These are phyloP conservation scores for Potamilus streckersoni DNA, from an alignment of 1,140 invertebrate species.

Conservation along the genomic window DNA sequence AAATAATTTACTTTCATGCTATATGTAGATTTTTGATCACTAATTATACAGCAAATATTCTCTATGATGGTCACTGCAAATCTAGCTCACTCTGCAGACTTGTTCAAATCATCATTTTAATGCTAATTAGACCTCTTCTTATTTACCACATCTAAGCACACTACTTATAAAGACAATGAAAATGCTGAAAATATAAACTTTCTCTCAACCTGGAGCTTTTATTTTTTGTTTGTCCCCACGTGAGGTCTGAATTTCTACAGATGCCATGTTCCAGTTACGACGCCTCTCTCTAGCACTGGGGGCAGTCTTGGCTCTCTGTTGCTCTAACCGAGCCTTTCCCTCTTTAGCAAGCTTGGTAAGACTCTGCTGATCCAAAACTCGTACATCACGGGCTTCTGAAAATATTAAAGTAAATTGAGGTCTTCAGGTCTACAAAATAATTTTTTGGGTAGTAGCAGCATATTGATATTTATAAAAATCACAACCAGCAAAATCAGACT, in stretches of 20 bases:
- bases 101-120: neutral
- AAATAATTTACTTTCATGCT: too few species aligned
- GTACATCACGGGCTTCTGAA: neutral
- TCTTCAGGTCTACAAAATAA: too few species aligned
- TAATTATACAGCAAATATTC: neutral
- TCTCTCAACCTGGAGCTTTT: slow-evolving; percentile 24
- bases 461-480: too few species aligned
- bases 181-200: neutral
- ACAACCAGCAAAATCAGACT: too few species aligned
- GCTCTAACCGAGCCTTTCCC: slow-evolving; percentile 5
- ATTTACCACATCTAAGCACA: neutral
- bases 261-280: slow-evolving; percentile 29
- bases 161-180: neutral
- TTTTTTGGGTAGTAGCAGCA: too few species aligned
- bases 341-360: slow-evolving; percentile 11
- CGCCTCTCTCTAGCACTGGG: slow-evolving; percentile 21
- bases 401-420: too few species aligned
- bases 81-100: neutral
- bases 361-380: slow-evolving; percentile 22
- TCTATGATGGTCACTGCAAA: neutral
- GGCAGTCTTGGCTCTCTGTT: slow-evolving; percentile 29
- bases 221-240: slow-evolving; percentile 19
- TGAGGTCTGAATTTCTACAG: slow-evolving; percentile 27
- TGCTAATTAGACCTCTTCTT: neutral
- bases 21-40: neutral